Base-by-base conservation (phyloP, 2,113 vertebrate genomes). In the Callopanchax toddi region DNA sequence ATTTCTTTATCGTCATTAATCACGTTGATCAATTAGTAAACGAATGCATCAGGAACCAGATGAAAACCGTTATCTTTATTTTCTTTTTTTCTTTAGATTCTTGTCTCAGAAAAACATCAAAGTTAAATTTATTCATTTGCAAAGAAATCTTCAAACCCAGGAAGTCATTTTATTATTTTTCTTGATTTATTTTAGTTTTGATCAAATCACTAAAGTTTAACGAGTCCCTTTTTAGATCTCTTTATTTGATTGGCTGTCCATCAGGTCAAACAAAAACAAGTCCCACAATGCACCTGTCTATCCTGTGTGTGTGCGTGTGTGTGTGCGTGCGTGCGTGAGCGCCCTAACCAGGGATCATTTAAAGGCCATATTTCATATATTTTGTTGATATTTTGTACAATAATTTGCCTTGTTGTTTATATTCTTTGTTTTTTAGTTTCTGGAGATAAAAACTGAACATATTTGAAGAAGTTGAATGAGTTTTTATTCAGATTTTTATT, bases 291-390 rank as follows among this genome's bases (percentile, higher is more conserved):
- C 9, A 0, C 0, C 12, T 39, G 40, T 32, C 29, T 32, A n/a
- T n/a, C 29, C 6, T 6, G 29, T 6, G 37, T 34, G 29, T 0
- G 16, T 5, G 55, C 11, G 46, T 5, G 52, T n/a, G 46, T 2
- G 68, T 3, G 23, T 7, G 20, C 13, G 54, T 1, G 17, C 6
- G 37, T 6, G 52, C 26, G 44, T 48, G 40, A 22, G 50, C 20
- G 49, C 9, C 36, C 56, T 26, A 40, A 54, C 22, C 76, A 57
- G 81, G 81, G 82, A 85, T 89, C 75, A 77, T 69, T 85, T 72
- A 70, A 76, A 84, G 87, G 88, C 86, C 88, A 86, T 90, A 81
- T 87, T 84, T 91, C 79, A 66, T 88, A 74, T 82, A 68, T 34
- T 89, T 70, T 89, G 82, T 86, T 80, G 52, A 67, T 44, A 18